phyloP scores from a whole-genome alignment of 2,113 vertebrate genomes.

The Nothocercus nigrocapillus region DNA sequence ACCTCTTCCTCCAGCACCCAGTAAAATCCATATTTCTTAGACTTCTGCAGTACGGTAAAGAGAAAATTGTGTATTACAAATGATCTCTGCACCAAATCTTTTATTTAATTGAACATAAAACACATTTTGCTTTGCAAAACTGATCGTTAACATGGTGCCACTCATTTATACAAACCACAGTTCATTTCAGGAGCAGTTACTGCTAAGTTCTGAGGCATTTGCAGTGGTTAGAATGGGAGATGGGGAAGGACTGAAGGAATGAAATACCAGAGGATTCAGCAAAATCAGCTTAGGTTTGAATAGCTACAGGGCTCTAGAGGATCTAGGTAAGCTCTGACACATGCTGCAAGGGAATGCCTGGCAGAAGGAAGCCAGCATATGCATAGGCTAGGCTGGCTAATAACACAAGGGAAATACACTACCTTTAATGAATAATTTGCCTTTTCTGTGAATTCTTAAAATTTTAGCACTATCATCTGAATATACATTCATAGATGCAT shows the following conservation, averaged over 20 bases:
- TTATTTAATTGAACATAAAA: neutral
- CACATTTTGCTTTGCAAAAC: neutral
- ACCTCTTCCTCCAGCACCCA: neutral
- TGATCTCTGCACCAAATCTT: neutral
- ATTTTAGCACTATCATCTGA: neutral
- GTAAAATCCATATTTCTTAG: neutral
- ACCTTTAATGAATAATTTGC: neutral
- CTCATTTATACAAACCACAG: neutral
- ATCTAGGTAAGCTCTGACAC: neutral
- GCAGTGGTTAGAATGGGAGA: neutral
- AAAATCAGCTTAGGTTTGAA: slow-evolving; percentile 22
- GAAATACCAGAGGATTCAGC: neutral
- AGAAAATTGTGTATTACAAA: rapidly evolving
- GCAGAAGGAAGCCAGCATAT: neutral
- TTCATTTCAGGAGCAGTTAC: neutral
- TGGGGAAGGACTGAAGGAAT: neutral
- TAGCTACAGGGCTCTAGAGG: neutral
- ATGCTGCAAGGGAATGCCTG: rapidly evolving
- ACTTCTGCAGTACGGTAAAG: neutral
- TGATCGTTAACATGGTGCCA: neutral
- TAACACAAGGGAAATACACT: neutral
- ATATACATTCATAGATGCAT: neutral
- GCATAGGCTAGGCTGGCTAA: neutral
- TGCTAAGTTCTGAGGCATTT: neutral
- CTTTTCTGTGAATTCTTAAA: neutral